Evolutionary conservation across 2,888 invertebrate species (phyloP).

Genomic region (Bursaphelenchus okinawaensis): DNA sequence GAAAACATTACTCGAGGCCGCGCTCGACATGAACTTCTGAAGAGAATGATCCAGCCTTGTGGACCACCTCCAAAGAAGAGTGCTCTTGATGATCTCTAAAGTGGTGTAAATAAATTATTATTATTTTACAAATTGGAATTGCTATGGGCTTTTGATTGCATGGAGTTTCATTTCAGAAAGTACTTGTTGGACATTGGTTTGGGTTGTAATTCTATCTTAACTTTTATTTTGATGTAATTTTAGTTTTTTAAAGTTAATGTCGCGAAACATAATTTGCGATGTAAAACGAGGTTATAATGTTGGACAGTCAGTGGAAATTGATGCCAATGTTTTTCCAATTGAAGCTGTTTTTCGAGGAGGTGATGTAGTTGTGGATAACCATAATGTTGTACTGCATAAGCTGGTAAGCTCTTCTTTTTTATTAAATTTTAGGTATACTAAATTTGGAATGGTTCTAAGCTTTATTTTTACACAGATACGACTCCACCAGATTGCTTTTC

Average conservation of each 20-base stretch:
- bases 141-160: background rate
- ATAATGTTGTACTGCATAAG: background rate
- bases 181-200: no score
- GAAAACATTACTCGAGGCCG: conserved; percentile 89
- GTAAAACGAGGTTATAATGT: background rate
- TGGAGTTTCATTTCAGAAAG: no score
- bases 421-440: no score
- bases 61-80: conserved; percentile 85
- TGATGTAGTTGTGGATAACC: background rate
- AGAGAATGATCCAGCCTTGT: conserved; percentile 95
- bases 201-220: no score
- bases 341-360: background rate
- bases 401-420: background rate
- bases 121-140: background rate
- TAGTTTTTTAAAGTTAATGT: no score
- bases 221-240: no score
- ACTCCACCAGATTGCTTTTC: no score
- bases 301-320: background rate
- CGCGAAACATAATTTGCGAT: background rate
- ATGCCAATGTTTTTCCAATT: background rate
- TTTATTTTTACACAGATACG: no score
- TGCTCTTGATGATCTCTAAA: conserved; percentile 45
- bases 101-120: background rate
- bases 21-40: conserved; percentile 89
- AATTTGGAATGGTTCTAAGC: no score